Conservation (phyloP, 2,797 vertebrate species). For the Distichodus sexfasciatus region DNA sequence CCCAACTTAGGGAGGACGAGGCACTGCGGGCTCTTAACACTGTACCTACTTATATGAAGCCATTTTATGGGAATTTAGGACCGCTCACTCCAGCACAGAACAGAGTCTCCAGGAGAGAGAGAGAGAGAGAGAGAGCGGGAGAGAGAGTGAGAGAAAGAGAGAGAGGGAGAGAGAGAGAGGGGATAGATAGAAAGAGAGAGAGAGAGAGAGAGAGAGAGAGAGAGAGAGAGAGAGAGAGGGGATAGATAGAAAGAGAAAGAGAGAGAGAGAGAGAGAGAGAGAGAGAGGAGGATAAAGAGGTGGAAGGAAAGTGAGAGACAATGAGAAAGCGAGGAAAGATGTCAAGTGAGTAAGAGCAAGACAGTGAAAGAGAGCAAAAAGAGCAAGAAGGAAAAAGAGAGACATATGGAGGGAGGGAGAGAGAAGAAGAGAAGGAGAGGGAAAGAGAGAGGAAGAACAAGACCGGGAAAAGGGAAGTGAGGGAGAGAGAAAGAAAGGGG, state of each 20-base stretch:
- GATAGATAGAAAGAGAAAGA: no score
- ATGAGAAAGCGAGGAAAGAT: background rate
- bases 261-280: no score
- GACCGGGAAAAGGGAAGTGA: background rate
- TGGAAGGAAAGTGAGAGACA: constrained; percentile 27
- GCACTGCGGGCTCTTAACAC: background rate
- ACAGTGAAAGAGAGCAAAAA: no score
- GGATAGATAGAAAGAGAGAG: no score
- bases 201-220: no score
- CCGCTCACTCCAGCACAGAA: constrained; percentile 36
- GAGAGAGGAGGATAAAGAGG: background rate
- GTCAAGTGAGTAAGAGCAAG: background rate
- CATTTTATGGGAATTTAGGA: constrained; percentile 25
- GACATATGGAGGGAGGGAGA: no score
- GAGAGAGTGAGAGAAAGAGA: no score
- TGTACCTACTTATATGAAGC: background rate
- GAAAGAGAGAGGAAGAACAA: constrained; percentile 3
- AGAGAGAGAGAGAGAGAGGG: no score
- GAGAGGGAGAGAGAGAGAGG: no score
- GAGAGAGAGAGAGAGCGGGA: constrained; percentile 8
- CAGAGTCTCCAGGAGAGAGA: constrained; percentile 36
- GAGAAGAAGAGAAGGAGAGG: constrained; percentile 17
- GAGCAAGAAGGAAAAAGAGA: no score
- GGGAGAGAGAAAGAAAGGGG: no score
- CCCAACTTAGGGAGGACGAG: background rate